A percentile compares a stretch with the other conserved stretches of the same genome.
Conservation (phyloP, 2,888 invertebrate genomes). For the Orchesella flavescens region DNA sequence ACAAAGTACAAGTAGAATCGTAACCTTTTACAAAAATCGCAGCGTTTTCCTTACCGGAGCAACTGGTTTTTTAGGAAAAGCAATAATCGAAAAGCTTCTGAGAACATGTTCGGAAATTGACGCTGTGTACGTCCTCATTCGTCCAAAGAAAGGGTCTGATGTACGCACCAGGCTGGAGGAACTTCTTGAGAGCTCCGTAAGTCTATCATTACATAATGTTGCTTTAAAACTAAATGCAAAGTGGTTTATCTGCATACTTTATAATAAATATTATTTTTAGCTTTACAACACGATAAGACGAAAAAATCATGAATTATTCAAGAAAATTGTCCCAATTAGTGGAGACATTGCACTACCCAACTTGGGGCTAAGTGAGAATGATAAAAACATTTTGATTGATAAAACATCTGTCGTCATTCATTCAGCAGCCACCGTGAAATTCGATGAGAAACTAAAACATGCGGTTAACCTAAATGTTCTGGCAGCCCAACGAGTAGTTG, state of each 20-base stretch:
- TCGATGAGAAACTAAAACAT: conserved; percentile 95
- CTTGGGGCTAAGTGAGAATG: conserved; percentile 85
- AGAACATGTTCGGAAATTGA: conserved; percentile 87
- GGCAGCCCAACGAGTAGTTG: conserved; percentile 92
- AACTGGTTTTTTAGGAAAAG: conserved; percentile 98
- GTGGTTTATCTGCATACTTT: too few relatives aligned
- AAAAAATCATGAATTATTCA: conserved; percentile 80
- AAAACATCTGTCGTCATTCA: conserved; percentile 94
- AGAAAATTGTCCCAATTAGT: conserved; percentile 82
- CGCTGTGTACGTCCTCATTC: conserved; percentile 86
- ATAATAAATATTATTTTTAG: conserved; percentile 75
- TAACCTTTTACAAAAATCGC: conserved; percentile 51
- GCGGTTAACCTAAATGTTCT: conserved; percentile 97
- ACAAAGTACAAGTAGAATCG: conserved; percentile 51
- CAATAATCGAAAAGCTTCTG: conserved; percentile 91
- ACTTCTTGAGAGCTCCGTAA: conserved; percentile 86
- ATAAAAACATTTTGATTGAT: conserved; percentile 82
- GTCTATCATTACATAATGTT: too few relatives aligned
- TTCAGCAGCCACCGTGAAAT: conserved; percentile 97
- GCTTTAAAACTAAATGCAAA: too few relatives aligned
- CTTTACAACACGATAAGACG: conserved; percentile 84
- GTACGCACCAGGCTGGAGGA: conserved; percentile 85
- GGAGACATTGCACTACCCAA: conserved; percentile 91
- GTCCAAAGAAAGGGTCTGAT: conserved; percentile 89
- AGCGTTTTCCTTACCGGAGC: too few relatives aligned